Conservation (phyloP, 30 jellyfish, hydroid and myxozoan species). For the Mastigias papua region DNA sequence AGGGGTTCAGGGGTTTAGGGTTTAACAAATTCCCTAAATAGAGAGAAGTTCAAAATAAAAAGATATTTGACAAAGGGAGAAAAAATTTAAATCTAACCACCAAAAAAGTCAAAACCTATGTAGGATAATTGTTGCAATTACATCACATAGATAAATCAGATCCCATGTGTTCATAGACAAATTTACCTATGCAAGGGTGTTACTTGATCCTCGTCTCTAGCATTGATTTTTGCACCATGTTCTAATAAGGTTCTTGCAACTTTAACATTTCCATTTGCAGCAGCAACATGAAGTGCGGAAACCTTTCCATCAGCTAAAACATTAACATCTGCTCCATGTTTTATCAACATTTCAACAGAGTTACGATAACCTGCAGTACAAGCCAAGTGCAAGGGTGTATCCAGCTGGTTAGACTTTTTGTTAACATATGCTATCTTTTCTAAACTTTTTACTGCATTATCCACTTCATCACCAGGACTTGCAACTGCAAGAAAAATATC, state of each 20-base stretch:
- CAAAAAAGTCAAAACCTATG: not conserved
- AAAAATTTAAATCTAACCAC: no score
- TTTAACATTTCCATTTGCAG: slow-evolving; percentile 77
- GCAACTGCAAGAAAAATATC: slow-evolving; percentile 36
- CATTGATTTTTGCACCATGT: slow-evolving; percentile 83
- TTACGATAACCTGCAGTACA: slow-evolving; percentile 88
- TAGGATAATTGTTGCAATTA: no score
- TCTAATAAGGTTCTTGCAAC: slow-evolving; percentile 63
- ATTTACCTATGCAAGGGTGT: slow-evolving; percentile 95
- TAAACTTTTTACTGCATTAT: slow-evolving; percentile 12
- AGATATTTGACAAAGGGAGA: no score
- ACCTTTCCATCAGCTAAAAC: slow-evolving; percentile 76
- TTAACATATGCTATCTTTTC: slow-evolving; percentile 62
- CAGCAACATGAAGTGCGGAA: slow-evolving; percentile 97
- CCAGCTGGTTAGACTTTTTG: slow-evolving; percentile 60
- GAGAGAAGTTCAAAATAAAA: no score
- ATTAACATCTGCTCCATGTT: slow-evolving; percentile 94
- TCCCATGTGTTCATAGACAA: not conserved
- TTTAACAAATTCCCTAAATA: no score
- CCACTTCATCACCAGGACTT: slow-evolving; percentile 50
- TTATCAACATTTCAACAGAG: slow-evolving; percentile 74
- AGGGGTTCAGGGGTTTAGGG: no score
- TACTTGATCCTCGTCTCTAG: slow-evolving; percentile 79
- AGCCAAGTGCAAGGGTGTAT: slow-evolving; percentile 95
- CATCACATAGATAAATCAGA: no score